Percentiles rank a stretch among this genome's conserved stretches.
phyloP scores from a whole-genome alignment of 2,888 invertebrate genomes.

The Sphinx pinastri region DNA sequence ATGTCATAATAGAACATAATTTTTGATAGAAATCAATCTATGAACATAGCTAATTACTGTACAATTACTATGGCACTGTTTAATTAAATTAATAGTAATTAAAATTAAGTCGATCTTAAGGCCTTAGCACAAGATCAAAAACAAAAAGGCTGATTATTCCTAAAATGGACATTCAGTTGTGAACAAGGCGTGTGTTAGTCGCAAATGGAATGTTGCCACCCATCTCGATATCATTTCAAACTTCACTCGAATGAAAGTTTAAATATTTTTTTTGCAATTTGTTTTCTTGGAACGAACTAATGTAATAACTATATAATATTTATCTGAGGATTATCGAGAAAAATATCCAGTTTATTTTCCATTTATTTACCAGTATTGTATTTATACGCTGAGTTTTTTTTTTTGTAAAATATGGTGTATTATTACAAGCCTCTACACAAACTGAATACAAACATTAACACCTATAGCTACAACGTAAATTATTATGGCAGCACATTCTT shows the following conservation, averaged over 20 bases:
- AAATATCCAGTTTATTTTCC: constrained; percentile 58
- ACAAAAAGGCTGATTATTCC: not conserved
- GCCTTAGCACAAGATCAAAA: not conserved
- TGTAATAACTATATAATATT: constrained; percentile 61
- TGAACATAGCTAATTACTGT: constrained; percentile 36
- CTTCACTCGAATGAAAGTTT: constrained; percentile 45
- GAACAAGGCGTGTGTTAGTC: constrained; percentile 17
- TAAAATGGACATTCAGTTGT: constrained; percentile 19
- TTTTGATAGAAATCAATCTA: constrained; percentile 26
- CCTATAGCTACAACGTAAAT: constrained; percentile 57
- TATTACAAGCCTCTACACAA: constrained; percentile 74
- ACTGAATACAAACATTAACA: constrained; percentile 52
- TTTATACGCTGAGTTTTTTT: constrained; percentile 48
- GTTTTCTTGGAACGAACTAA: constrained; percentile 49
- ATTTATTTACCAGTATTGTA: constrained; percentile 54
- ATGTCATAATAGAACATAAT: not conserved
- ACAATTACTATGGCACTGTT: constrained; percentile 62
- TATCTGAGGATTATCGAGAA: constrained; percentile 66
- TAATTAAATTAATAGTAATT: constrained; percentile 37
- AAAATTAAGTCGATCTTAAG: constrained; percentile 18
- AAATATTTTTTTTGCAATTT: constrained; percentile 49
- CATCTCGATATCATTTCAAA: constrained; percentile 46
- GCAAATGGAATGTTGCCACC: constrained; percentile 63
- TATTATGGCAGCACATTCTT: constrained; percentile 76
- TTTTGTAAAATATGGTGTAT: constrained; percentile 64